Evolutionary conservation across 2,797 vertebrate genomes (phyloP).

Genomic region (Botia kubotai): DNA sequence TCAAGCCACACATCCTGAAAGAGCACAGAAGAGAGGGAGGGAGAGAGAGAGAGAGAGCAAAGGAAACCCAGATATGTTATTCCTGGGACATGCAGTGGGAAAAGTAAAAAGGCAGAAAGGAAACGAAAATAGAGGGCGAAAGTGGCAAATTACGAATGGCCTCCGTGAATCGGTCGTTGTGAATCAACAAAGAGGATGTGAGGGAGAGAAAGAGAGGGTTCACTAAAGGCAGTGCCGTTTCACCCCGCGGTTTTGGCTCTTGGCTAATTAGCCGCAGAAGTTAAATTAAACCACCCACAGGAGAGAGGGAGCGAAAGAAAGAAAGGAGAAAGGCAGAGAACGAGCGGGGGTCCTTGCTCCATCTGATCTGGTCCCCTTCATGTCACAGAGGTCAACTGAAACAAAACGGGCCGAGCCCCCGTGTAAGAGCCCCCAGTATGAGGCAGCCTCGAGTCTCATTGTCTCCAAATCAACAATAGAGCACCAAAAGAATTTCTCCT

Average conservation of each 20-base stretch:
- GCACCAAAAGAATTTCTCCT: conserved; percentile 66
- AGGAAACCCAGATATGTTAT: conserved; percentile 56
- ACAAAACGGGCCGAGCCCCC: conserved; percentile 67
- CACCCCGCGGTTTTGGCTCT: conserved; percentile 74
- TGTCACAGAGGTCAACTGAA: conserved; percentile 74
- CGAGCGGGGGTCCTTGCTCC: conserved; percentile 72
- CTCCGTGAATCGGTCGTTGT: conserved; percentile 51
- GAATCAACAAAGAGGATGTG: conserved; percentile 65
- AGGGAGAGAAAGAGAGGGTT: conserved; percentile 59
- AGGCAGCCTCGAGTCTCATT: conserved; percentile 73
- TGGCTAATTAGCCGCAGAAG: conserved; percentile 86
- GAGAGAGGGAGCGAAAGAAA: conserved; percentile 45
- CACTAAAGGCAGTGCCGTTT: conserved; percentile 80
- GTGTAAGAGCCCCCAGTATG: conserved; percentile 69
- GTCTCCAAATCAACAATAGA: conserved; percentile 83
- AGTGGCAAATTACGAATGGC: conserved; percentile 58
- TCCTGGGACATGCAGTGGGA: conserved; percentile 46
- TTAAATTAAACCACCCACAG: conserved; percentile 83
- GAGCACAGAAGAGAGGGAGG: conserved; percentile 58
- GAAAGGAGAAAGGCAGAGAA: conserved; percentile 51
- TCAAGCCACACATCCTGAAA: conserved; percentile 79
- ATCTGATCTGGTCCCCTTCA: conserved; percentile 74
- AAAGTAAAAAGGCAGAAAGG: conserved; percentile 28
- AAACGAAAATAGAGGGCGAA: conserved; percentile 43
- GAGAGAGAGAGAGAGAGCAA: conserved; percentile 34